Evolutionary conservation across 2,797 vertebrate species (phyloP).

Genomic region (Amblyraja radiata): DNA sequence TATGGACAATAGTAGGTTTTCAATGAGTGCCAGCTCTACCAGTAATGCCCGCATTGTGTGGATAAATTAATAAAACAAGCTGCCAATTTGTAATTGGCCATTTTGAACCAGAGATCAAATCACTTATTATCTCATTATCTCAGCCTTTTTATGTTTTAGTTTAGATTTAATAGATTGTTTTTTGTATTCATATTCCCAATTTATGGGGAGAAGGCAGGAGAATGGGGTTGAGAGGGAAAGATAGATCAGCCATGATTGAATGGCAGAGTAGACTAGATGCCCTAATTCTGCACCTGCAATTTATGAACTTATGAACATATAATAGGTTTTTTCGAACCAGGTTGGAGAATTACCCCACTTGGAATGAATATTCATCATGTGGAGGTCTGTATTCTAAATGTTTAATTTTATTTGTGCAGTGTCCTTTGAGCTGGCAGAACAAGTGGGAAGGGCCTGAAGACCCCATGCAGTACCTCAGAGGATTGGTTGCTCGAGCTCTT

Average conservation of each 20-base stretch:
- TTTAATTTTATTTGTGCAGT: slow-evolving; percentile 53
- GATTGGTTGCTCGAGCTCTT: slow-evolving; percentile 72
- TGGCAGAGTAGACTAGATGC: too few species aligned
- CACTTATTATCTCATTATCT: neutral
- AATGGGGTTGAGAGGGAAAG: too few species aligned
- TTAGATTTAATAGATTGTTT: neutral
- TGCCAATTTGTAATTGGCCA: neutral
- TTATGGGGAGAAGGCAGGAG: too few species aligned
- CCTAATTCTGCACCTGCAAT: too few species aligned
- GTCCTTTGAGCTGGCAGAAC: slow-evolving; percentile 76
- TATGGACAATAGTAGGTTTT: too few species aligned
- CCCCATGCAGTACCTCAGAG: slow-evolving; percentile 85
- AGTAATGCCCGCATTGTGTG: too few species aligned
- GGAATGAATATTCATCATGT: neutral
- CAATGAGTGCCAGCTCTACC: too few species aligned
- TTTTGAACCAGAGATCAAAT: neutral
- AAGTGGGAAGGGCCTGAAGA: slow-evolving; percentile 97
- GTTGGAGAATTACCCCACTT: neutral
- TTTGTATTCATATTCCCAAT: too few species aligned
- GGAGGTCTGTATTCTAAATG: neutral
- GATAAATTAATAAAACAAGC: neutral
- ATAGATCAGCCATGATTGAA: too few species aligned
- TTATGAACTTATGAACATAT: too few species aligned
- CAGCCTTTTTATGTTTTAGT: neutral
- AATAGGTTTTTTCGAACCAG: neutral